Conservation (phyloP, 2,888 invertebrate genomes). For the Cyclophora punctaria region DNA sequence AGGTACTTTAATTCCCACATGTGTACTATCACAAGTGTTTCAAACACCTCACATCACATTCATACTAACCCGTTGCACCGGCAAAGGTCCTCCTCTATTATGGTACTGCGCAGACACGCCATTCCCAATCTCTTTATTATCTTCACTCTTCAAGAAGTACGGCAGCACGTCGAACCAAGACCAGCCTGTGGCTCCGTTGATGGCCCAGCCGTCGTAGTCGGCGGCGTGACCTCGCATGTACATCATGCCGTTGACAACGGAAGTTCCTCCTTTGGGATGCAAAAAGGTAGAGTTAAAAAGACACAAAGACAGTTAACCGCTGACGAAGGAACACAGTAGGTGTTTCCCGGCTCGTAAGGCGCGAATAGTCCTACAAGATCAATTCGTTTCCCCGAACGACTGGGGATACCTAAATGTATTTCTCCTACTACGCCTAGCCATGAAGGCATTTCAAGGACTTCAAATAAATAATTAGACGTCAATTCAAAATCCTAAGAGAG, state of each 20-base stretch:
- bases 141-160: slow-evolving; percentile 80
- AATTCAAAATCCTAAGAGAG: too few relatives aligned
- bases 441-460: too few relatives aligned
- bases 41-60: not conserved
- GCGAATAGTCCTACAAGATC: too few relatives aligned
- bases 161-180: slow-evolving; percentile 85
- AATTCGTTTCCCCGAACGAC: too few relatives aligned
- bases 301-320: too few relatives aligned
- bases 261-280: slow-evolving; percentile 75
- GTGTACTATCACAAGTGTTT: not conserved
- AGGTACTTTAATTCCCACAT: too few relatives aligned
- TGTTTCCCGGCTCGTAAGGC: too few relatives aligned
- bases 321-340: too few relatives aligned
- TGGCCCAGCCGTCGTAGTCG: slow-evolving; percentile 86
- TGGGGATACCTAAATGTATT: too few relatives aligned
- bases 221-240: slow-evolving; percentile 84
- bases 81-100: slow-evolving; percentile 76
- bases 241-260: slow-evolving; percentile 88
- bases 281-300: too few relatives aligned
- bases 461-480: too few relatives aligned
- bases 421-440: too few relatives aligned
- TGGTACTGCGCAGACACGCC: slow-evolving; percentile 77
- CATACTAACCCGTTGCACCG: slow-evolving; percentile 62
- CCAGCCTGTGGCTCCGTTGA: slow-evolving; percentile 84
- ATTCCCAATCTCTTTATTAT: slow-evolving; percentile 77